Evolutionary conservation across 2,113 vertebrate species (phyloP).

Genomic region (Misgurnus anguillicaudatus): DNA sequence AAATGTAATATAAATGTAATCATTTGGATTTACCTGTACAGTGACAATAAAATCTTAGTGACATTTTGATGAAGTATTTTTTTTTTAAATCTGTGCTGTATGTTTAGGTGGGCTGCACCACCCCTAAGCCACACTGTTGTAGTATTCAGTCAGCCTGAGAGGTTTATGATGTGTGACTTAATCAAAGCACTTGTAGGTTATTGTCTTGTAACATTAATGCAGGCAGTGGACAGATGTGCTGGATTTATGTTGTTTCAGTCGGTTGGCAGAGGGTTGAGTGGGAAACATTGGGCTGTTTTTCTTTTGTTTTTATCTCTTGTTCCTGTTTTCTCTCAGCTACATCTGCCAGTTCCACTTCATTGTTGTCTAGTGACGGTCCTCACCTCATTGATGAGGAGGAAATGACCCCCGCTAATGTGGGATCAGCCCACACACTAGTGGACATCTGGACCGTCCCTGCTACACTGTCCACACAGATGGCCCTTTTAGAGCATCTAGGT

Average conservation of each 20-base stretch:
- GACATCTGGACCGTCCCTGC: constrained; percentile 47
- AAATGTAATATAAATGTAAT: too few species aligned
- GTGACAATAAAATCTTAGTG: constrained; percentile 3
- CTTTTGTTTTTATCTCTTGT: constrained; percentile 2
- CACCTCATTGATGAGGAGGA: constrained; percentile 37
- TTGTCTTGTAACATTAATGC: constrained; percentile 26
- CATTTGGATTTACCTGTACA: too few species aligned
- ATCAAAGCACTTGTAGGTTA: constrained; percentile 30
- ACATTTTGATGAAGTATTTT: neutral
- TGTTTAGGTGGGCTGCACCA: neutral
- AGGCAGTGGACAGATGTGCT: constrained; percentile 43
- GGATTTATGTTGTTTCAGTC: constrained; percentile 7
- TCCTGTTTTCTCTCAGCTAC: constrained; percentile 6
- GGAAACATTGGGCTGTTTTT: neutral
- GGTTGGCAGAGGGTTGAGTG: neutral
- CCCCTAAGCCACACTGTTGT: neutral
- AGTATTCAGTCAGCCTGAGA: constrained; percentile 2
- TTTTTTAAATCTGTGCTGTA: neutral
- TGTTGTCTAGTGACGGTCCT: constrained; percentile 28
- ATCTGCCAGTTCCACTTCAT: constrained; percentile 35
- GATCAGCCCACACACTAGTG: constrained; percentile 21
- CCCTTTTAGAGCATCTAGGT: constrained; percentile 34
- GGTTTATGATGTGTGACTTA: constrained; percentile 41
- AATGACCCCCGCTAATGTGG: constrained; percentile 37
- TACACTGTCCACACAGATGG: constrained; percentile 44